Evolutionary conservation across 2,888 invertebrate genomes (phyloP).

Genomic region (Thymelicus sylvestris): DNA sequence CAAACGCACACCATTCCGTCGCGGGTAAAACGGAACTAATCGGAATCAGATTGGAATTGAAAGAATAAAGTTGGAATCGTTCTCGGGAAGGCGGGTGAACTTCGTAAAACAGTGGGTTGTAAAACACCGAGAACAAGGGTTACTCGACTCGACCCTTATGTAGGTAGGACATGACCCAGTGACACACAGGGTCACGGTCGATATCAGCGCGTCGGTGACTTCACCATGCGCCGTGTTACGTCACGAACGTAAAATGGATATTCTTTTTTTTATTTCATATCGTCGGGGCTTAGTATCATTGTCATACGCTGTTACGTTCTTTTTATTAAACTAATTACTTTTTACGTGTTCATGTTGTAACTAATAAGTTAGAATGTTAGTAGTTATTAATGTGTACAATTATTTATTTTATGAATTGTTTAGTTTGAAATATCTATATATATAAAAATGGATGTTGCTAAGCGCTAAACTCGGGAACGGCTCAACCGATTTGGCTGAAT

Average conservation of each 20-base stretch:
- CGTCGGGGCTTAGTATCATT: too few relatives aligned
- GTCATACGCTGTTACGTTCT: too few relatives aligned
- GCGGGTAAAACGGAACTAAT: background rate
- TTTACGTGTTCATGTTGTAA: too few relatives aligned
- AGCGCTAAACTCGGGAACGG: too few relatives aligned
- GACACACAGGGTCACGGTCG: constrained; percentile 25
- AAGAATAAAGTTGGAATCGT: background rate
- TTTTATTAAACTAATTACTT: too few relatives aligned
- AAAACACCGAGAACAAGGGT: constrained; percentile 11
- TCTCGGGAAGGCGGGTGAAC: background rate
- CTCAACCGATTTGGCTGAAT: too few relatives aligned
- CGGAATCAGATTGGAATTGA: background rate
- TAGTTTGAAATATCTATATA: too few relatives aligned
- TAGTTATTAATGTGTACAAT: too few relatives aligned
- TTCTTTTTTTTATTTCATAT: background rate
- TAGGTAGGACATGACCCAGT: constrained; percentile 15
- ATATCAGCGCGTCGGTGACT: constrained; percentile 1
- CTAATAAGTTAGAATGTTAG: too few relatives aligned
- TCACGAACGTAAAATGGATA: background rate
- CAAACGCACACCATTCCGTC: too few relatives aligned
- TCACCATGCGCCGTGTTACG: background rate
- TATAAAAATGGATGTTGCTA: too few relatives aligned
- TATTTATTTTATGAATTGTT: too few relatives aligned
- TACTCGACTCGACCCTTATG: constrained; percentile 11
- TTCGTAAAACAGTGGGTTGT: background rate